phyloP scores from a whole-genome alignment of 2,888 invertebrate genomes.

The Acrobasis repandana region DNA sequence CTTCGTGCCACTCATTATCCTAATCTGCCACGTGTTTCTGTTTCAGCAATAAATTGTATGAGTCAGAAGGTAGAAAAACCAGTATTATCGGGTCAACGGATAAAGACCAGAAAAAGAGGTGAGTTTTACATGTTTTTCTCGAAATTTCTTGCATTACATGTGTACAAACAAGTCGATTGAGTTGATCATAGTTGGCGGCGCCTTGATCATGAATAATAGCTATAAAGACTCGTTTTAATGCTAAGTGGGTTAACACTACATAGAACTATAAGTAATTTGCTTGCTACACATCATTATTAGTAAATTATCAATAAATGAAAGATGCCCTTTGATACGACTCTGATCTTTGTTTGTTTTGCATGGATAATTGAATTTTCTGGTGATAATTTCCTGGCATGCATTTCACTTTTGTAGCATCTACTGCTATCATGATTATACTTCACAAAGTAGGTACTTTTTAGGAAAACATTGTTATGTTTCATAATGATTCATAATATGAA shows the following conservation, averaged over 20 bases:
- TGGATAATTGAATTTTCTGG: too few relatives aligned
- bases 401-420: background rate
- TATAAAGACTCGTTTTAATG: background rate
- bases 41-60: slow-evolving; percentile 97
- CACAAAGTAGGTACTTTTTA: background rate
- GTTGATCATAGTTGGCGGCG: slow-evolving; percentile 32
- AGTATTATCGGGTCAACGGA: slow-evolving; percentile 99
- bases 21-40: slow-evolving; percentile 80
- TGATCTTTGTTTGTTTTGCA: background rate
- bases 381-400: background rate
- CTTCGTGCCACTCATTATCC: slow-evolving; percentile 40
- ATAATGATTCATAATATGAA: background rate
- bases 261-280: background rate
- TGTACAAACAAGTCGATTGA: slow-evolving; percentile 34
- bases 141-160: slow-evolving; percentile 28
- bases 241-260: slow-evolving; percentile 9
- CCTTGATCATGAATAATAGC: slow-evolving; percentile 44
- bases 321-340: background rate
- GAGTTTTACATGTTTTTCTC: slow-evolving; percentile 51
- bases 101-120: slow-evolving; percentile 99
- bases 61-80: slow-evolving; percentile 99
- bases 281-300: background rate
- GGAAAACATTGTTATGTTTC: background rate
- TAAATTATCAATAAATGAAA: background rate
- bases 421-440: background rate